phyloP scores from a whole-genome alignment of 2,797 vertebrate genomes.

The Manis pentadactyla region DNA sequence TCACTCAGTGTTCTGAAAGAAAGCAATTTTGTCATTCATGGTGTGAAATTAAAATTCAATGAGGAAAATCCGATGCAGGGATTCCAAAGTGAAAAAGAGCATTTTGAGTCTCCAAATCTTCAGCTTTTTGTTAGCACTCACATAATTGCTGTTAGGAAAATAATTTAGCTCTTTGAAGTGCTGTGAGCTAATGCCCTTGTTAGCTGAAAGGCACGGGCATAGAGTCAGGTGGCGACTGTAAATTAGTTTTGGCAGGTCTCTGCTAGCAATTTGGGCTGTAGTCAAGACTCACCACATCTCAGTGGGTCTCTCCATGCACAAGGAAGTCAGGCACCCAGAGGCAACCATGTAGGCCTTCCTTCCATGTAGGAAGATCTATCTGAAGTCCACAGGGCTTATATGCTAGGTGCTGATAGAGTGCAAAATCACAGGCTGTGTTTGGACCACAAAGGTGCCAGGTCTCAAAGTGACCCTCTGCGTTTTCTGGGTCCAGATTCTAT shows the following conservation, averaged over 20 bases:
- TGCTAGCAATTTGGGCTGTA: background rate
- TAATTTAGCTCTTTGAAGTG: constrained; percentile 20
- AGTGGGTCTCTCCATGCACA: background rate
- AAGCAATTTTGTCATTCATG: constrained; percentile 20
- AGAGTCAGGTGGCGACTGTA: background rate
- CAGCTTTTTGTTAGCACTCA: constrained; percentile 54
- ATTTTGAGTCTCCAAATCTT: background rate
- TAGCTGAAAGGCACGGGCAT: background rate
- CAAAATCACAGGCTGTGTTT: background rate
- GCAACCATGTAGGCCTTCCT: fast-evolving
- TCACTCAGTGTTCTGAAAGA: background rate
- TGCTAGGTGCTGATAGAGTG: background rate
- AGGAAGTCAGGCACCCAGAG: background rate
- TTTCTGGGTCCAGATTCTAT: background rate
- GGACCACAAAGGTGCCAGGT: background rate
- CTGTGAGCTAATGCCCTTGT: background rate
- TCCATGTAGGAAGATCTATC: background rate
- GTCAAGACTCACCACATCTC: background rate
- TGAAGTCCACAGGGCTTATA: background rate
- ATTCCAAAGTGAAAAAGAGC: background rate
- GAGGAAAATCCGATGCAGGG: constrained; percentile 46
- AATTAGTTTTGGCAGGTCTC: constrained; percentile 19
- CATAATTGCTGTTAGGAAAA: constrained; percentile 64
- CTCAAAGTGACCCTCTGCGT: background rate
- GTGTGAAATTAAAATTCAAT: constrained; percentile 43